A percentile compares a stretch with the other conserved stretches of the same genome.
Evolutionary conservation across 2,888 invertebrate species (phyloP).

Genomic region (Resseliella maxima): DNA sequence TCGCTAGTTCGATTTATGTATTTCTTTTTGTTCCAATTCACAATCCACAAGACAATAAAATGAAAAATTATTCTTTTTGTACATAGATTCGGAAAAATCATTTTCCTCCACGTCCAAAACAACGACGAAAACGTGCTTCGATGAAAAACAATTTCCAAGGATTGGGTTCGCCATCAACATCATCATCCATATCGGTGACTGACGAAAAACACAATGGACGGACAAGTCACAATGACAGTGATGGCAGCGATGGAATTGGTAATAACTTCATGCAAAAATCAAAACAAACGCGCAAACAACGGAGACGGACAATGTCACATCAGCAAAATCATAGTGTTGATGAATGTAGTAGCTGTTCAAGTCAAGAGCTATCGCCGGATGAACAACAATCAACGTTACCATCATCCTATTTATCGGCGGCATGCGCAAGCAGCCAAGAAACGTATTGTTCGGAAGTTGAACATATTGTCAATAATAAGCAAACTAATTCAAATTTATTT

Average conservation of each 20-base stretch:
- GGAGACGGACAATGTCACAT: conserved; percentile 22
- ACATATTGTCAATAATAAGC: conserved; percentile 18
- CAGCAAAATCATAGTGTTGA: conserved; percentile 55
- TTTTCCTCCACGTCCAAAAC: conserved; percentile 75
- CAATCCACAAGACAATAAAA: no score
- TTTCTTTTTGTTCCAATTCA: no score
- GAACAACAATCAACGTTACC: conserved; percentile 54
- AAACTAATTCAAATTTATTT: conserved; percentile 46
- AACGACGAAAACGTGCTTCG: conserved; percentile 61
- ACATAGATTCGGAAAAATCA: conserved; percentile 75
- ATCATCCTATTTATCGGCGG: background rate
- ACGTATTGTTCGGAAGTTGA: conserved; percentile 57
- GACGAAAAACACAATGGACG: conserved; percentile 5
- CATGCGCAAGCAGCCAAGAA: conserved; percentile 56
- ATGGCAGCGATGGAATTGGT: conserved; percentile 16
- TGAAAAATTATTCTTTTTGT: conserved; percentile 59
- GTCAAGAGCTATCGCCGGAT: conserved; percentile 60
- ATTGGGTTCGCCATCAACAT: conserved; percentile 8
- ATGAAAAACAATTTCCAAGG: background rate
- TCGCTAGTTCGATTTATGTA: no score
- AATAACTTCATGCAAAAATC: background rate
- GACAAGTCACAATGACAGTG: background rate
- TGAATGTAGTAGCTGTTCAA: conserved; percentile 59
- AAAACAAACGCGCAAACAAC: conserved; percentile 40
- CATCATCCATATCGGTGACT: background rate